Evolutionary conservation across 2,113 vertebrate genomes (phyloP), one percentile per base, ranked within the genome.

Genomic region (Semicossyphus pulcher): DNA sequence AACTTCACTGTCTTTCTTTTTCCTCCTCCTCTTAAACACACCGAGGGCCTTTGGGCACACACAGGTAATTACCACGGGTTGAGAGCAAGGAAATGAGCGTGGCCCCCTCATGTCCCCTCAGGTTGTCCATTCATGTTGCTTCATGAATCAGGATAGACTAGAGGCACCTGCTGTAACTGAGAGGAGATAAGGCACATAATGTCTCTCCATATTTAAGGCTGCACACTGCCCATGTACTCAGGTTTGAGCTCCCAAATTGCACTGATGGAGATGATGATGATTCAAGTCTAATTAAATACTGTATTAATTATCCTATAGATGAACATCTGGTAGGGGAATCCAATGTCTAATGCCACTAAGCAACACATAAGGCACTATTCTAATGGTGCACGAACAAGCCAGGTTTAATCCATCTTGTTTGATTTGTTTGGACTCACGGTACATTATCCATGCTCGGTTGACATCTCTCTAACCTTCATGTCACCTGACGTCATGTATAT

Each of bases 1-100:
- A 54, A 59, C n/a, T 56, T 65, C 23, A 41, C 28, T 31, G 20
- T 56, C 10, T 62, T 62, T 28, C 42, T 64, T 25, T 59, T 57
- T 76, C 44, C n/a, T 68, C 60, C 14, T 67, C 26, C 18, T 65
- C 25, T 51, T 4, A 79, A 75, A 68, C 69, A 60, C 44, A 42
- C 18, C 3, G 4, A 58, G n/a, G 51, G 71, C 78, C 85, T 79
- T 70, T 70, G 42, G 82, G 78, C 77, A 57, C 53, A 74, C 34
- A 44, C 7, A 78, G 63, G 70, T 90, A 87, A 90, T 91, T 88
- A 89, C 65, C 39, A 39, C 73, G 42, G 68, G 57, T 82, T 36
- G 64, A 80, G 73, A 82, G 57, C 44, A 67, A 87, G 84, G 84
- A 91, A 91, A 90, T 89, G 78, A 89, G 77, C 71, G 71, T 49